These are phyloP conservation scores for Latrodectus geometricus DNA, from an alignment of 1,140 invertebrate species.

Conservation along the genomic window DNA sequence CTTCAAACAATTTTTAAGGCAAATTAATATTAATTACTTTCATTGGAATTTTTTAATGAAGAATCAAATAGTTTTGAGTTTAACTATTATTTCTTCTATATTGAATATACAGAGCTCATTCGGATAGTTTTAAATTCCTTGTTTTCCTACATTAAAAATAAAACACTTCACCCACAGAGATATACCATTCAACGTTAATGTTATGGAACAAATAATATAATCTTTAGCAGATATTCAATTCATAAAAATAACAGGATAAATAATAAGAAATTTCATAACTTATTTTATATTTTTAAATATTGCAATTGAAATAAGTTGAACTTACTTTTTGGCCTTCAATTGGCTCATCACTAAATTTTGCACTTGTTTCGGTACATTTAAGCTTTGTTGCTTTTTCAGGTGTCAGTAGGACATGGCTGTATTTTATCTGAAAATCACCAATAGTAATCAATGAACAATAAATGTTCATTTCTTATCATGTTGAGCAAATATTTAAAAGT, in stretches of 20 bases:
- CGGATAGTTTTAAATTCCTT: too few species aligned
- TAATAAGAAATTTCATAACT: neutral
- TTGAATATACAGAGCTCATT: too few species aligned
- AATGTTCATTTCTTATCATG: neutral
- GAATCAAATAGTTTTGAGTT: too few species aligned
- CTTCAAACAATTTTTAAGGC: too few species aligned
- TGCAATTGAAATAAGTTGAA: neutral
- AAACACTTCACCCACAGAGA: too few species aligned
- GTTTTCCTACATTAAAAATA: too few species aligned
- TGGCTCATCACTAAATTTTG: slow-evolving; percentile 44
- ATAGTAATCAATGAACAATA: neutral
- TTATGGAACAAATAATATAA: neutral
- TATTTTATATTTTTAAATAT: neutral
- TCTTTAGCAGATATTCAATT: neutral
- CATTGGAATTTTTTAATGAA: too few species aligned
- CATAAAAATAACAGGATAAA: neutral
- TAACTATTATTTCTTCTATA: too few species aligned
- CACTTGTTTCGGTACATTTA: slow-evolving; percentile 35
- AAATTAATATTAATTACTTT: neutral
- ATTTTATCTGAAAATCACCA: neutral
- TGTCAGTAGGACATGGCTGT: slow-evolving; percentile 12
- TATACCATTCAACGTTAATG: neutral
- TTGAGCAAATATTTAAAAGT: neutral
- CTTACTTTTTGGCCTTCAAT: slow-evolving; percentile 41
- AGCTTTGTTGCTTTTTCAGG: slow-evolving; percentile 20